Percentiles rank a stretch among this genome's conserved stretches.
These are phyloP conservation scores for Lagopus leucura DNA, from an alignment of 2,113 vertebrate genomes.

Conservation along the genomic window DNA sequence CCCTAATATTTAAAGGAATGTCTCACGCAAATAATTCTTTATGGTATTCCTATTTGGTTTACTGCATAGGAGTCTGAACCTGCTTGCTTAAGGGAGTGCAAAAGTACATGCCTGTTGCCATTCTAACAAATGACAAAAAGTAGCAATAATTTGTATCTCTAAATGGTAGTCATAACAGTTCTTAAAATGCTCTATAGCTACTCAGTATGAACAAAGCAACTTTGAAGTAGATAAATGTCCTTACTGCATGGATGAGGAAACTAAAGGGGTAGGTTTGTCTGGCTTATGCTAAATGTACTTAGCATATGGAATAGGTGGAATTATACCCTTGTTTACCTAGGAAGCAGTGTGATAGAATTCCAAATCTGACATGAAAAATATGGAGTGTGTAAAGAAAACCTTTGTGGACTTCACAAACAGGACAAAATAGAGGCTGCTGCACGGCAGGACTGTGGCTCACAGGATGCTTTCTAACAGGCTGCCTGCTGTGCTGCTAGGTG, in stretches of 20 bases:
- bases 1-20: neutral
- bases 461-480: neutral
- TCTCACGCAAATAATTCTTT: neutral
- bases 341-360: neutral
- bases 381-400: neutral
- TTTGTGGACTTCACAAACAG: neutral
- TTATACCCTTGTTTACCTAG: neutral
- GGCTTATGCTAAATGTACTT: neutral
- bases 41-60: neutral
- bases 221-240: neutral
- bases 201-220: neutral
- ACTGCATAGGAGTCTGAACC: neutral
- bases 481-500: neutral
- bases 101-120: neutral
- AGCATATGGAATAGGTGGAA: neutral
- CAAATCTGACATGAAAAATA: neutral
- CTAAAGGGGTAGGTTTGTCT: neutral
- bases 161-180: neutral
- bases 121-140: neutral
- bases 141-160: neutral
- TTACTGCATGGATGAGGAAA: neutral
- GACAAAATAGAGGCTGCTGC: neutral
- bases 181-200: neutral
- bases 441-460: neutral
- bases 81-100: neutral